Evolutionary conservation across 2,113 vertebrate genomes (phyloP).

Genomic region (Poeciliopsis prolifica): DNA sequence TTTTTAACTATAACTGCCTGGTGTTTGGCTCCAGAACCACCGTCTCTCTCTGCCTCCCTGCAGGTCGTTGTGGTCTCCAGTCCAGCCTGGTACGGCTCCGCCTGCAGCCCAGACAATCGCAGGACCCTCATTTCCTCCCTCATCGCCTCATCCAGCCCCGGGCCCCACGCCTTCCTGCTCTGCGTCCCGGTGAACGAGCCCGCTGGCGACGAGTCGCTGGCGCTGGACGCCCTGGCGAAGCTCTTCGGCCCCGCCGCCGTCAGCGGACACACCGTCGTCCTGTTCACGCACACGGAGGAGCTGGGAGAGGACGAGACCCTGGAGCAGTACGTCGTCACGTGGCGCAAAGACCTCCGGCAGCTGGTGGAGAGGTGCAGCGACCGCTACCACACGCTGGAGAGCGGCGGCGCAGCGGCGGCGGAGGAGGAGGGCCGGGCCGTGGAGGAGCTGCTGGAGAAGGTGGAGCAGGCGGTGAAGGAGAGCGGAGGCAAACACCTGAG

Average conservation of each 20-base stretch:
- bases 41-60: background rate
- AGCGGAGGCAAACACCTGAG: constrained; percentile 48
- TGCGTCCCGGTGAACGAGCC: constrained; percentile 72
- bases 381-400: constrained; percentile 69
- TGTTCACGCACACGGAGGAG: constrained; percentile 77
- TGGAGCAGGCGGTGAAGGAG: constrained; percentile 67
- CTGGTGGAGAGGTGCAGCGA: constrained; percentile 69
- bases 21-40: background rate
- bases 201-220: constrained; percentile 52
- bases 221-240: constrained; percentile 63
- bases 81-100: constrained; percentile 72
- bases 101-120: constrained; percentile 62
- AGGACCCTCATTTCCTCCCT: constrained; percentile 65
- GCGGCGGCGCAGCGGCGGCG: constrained; percentile 4
- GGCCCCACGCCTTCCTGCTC: constrained; percentile 78
- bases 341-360: constrained; percentile 70
- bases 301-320: constrained; percentile 66
- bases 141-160: constrained; percentile 66
- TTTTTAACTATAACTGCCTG: too few species aligned
- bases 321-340: constrained; percentile 67
- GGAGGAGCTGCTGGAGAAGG: constrained; percentile 75
- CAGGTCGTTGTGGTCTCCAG: constrained; percentile 75
- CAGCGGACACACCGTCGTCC: constrained; percentile 58
- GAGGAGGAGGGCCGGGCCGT: constrained; percentile 41
- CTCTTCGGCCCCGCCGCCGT: constrained; percentile 68